Base-by-base conservation (phyloP, 92 coral and sea anemone species). In the Phenganax subtilis region DNA sequence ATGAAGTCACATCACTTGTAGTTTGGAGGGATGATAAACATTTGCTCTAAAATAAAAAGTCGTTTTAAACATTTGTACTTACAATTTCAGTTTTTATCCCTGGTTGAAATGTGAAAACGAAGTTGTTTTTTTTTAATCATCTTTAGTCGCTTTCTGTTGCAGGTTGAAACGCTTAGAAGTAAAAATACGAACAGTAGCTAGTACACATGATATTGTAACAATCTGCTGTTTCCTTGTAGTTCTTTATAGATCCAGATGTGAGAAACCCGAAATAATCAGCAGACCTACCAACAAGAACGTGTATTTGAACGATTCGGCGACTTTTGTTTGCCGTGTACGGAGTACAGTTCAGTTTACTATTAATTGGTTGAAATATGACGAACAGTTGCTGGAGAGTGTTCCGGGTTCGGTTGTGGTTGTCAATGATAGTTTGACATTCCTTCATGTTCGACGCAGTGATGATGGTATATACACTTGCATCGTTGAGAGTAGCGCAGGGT, bases 271-370 rank as follows among this genome's bases (percentile, higher is more conserved):
- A 3, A 79, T 79, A 61, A 29, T 65, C 25, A 17, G 65, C 20
- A 79, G 83, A 65, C 83, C 83, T 8, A 16, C 10, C 31, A 63
- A 51, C n/a, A 62, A 79, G 53, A 64, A 47, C 10, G 83, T 91
- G 15, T 92, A 91, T 66, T 85, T 86, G 29, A 89, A 92, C 15
- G 88, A 88, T 66, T 76, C 89, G 9, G 98, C 88, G 6, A 31
- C 52, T 14, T 92, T 94, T 52, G 86, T 85, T 64, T 94, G 98
- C 75, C 87, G 72, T 27, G 85, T 75, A 51, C 81, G 74, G 69
- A 90, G 91, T 15, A 52, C 71, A 37, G 87, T 88, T 6, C 51
- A 37, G 14, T 90, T 90, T 0, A 61, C 63, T 67, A 82, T 88
- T 10, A 56, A 75, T 3, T 94, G 98, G 98, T 57, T 31, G 56